phyloP scores from a whole-genome alignment of 2,797 vertebrate species.

The Basileuterus tristriatus region DNA sequence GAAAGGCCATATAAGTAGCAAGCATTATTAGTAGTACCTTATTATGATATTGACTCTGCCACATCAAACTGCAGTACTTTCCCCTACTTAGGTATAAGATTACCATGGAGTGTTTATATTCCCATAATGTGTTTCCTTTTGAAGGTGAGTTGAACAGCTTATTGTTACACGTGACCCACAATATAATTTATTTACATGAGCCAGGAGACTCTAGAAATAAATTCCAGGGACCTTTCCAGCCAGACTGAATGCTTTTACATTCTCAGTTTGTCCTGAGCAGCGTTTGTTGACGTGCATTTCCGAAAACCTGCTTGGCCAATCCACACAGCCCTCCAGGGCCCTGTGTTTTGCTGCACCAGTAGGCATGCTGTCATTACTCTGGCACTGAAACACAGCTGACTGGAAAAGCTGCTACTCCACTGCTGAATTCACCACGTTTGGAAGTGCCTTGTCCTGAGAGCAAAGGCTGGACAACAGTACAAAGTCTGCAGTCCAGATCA shows the following conservation, averaged over 20 bases:
- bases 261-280: slow-evolving; percentile 3
- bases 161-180: slow-evolving; percentile 4
- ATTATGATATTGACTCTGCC: slow-evolving; percentile 54
- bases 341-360: slow-evolving; percentile 63
- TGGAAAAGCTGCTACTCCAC: slow-evolving; percentile 12
- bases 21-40: slow-evolving; percentile 23
- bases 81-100: slow-evolving; percentile 14
- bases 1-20: slow-evolving; percentile 45
- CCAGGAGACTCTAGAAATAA: slow-evolving; percentile 47
- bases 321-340: slow-evolving; percentile 21
- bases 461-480: slow-evolving; percentile 21
- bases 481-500: background rate
- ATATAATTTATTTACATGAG: slow-evolving; percentile 43
- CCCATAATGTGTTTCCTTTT: slow-evolving; percentile 28
- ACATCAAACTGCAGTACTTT: slow-evolving; percentile 12
- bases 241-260: background rate
- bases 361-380: slow-evolving; percentile 55
- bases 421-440: background rate
- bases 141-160: slow-evolving; percentile 15
- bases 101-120: slow-evolving; percentile 49
- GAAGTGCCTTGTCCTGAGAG: background rate
- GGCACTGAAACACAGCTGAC: slow-evolving; percentile 41
- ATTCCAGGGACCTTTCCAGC: slow-evolving; percentile 12
- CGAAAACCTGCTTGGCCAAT: slow-evolving; percentile 34
- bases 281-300: slow-evolving; percentile 11